Base-by-base conservation (phyloP, 2,797 vertebrate species). In the Mormyrops boulengeri region DNA sequence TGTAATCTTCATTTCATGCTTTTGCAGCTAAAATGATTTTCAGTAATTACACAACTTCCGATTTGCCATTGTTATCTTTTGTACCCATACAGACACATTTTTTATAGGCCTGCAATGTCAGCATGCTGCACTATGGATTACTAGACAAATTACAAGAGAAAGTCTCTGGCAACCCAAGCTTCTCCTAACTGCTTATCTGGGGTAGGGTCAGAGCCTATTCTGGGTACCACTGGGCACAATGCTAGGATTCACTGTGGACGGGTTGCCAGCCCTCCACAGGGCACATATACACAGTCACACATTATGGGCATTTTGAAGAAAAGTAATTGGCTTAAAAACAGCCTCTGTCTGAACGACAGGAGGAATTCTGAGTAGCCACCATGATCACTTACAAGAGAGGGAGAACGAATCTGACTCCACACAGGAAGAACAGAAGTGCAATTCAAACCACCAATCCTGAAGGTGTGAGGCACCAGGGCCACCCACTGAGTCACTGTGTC, bases 1-100 rank as follows among this genome's bases (percentile, higher is more conserved):
- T 30, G 82, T 85, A 85, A 85, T 85, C 82, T 85, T 52, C 82
- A 85, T 85, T 52, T 85, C 82, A 85, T 85, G 82, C 22, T 30
- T 52, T 52, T 85, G 22, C 44, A 52, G 49, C 82, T 4, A 85
- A 85, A 85, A 85, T 85, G 82, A 85, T 85, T 85, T 85, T 85
- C 11, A 12, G 82, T 85, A 85, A 85, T 85, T 50, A 85, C 22
- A 85, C 47, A 30, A 85, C 44, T 85, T 85, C 82, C n/a, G 22
- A 52, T 85, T 85, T 52, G 9, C 22, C 30, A 5, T 85, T 17
- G 34, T 73, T 52, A 52, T 85, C 82, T 30, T 85, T 14, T 30
- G n/a, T 85, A 26, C 4, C 82, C 82, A 52, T 26, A 52, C 82
- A 50, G 49, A 14, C 44, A 52, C 41, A 30, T 4, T 22, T 52